These are phyloP conservation scores for Sabatieria punctata DNA, from an alignment of 2,888 invertebrate species.

Conservation along the genomic window DNA sequence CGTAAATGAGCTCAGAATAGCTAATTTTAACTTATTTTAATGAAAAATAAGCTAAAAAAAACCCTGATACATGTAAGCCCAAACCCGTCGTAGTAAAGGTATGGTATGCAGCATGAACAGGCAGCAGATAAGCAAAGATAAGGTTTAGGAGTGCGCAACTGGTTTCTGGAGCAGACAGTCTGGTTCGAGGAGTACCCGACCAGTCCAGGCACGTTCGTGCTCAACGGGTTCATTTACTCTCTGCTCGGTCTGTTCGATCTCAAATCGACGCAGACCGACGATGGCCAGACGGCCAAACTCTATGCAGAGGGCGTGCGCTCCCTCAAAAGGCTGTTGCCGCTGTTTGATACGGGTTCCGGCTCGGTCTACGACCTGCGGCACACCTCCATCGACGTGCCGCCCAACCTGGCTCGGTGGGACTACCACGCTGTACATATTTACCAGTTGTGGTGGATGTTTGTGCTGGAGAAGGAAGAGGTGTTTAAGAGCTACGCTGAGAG, in stretches of 20 bases:
- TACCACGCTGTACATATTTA: conserved; percentile 97
- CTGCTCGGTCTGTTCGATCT: conserved; percentile 86
- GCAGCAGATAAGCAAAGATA: too few relatives aligned
- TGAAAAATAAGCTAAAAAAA: too few relatives aligned
- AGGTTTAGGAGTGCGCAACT: conserved; percentile 23
- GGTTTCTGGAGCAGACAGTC: conserved; percentile 61
- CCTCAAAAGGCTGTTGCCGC: conserved; percentile 62
- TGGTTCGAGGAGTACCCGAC: conserved; percentile 99
- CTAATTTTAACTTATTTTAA: too few relatives aligned
- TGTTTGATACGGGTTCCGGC: conserved; percentile 87
- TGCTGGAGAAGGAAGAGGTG: conserved; percentile 47
- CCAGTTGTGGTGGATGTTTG: conserved; percentile 59
- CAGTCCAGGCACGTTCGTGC: conserved; percentile 74
- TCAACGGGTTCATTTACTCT: conserved; percentile 96
- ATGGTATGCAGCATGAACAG: too few relatives aligned
- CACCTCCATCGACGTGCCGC: conserved; percentile 59
- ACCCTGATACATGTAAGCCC: too few relatives aligned
- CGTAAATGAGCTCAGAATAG: too few relatives aligned
- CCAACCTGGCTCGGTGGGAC: conserved; percentile 90
- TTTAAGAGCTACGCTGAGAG: conserved; percentile 16
- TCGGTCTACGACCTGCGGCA: conserved; percentile 90
- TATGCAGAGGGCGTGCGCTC: conserved; percentile 39
- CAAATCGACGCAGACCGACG: conserved; percentile 25
- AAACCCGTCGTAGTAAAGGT: too few relatives aligned
- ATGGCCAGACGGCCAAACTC: conserved; percentile 9